These are phyloP conservation scores for Pachydiplax longipennis DNA, from an alignment of 2,888 invertebrate species.

Conservation along the genomic window DNA sequence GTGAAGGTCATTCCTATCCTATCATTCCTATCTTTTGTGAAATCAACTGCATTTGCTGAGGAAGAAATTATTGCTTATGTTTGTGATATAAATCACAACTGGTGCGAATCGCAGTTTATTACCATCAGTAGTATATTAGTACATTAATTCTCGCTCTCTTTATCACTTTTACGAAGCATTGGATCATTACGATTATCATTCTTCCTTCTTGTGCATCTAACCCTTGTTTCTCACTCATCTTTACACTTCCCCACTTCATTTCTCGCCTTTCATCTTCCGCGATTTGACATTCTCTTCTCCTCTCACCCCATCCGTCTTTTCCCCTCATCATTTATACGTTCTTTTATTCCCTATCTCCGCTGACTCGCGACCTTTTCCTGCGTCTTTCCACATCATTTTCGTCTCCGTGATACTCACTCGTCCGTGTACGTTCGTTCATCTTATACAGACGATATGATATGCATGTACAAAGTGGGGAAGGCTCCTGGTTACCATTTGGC, in stretches of 20 bases:
- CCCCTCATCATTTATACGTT: not conserved
- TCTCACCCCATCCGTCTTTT: not conserved
- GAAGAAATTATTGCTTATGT: too few species aligned
- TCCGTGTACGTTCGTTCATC: not conserved
- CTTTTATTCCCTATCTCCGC: not conserved
- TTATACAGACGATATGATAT: conserved; percentile 4
- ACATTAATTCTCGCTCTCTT: too few species aligned
- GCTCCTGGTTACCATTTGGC: not conserved
- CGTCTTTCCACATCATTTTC: not conserved
- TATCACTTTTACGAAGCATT: too few species aligned
- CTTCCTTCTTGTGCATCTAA: not conserved
- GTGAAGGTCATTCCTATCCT: too few species aligned
- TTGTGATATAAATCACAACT: too few species aligned
- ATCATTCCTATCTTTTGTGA: too few species aligned
- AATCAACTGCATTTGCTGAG: too few species aligned
- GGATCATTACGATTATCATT: too few species aligned
- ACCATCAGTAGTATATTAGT: too few species aligned
- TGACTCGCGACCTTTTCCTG: not conserved
- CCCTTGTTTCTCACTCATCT: not conserved
- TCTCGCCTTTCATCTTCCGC: not conserved
- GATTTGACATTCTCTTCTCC: not conserved
- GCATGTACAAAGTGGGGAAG: not conserved
- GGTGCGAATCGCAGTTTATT: too few species aligned
- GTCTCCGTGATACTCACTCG: not conserved
- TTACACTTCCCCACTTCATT: not conserved